phyloP scores from a whole-genome alignment of 1,140 invertebrate species.

The Batillaria attramentaria region DNA sequence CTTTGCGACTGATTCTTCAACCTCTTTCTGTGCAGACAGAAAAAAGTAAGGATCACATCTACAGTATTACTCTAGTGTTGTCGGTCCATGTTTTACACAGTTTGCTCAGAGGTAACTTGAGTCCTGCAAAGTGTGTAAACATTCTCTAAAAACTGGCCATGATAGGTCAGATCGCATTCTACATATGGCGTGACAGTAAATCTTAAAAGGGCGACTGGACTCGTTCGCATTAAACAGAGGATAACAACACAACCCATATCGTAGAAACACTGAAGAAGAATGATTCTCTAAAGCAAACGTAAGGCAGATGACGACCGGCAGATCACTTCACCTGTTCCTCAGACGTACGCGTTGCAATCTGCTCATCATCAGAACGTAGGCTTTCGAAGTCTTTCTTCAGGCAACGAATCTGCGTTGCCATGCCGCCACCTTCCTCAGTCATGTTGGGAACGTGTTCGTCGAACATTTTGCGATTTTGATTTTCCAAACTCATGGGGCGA shows the following conservation, averaged over 20 bases:
- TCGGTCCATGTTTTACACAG: too few relatives aligned
- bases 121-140: too few relatives aligned
- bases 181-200: neutral
- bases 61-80: neutral
- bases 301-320: neutral
- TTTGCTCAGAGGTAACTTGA: too few relatives aligned
- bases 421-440: neutral
- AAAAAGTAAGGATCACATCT: neutral
- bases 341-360: neutral
- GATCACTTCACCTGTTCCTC: neutral
- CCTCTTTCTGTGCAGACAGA: conserved; percentile 69
- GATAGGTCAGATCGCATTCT: neutral
- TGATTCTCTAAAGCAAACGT: neutral
- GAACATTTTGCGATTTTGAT: neutral
- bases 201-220: neutral
- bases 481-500: neutral
- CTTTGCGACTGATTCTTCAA: conserved; percentile 79
- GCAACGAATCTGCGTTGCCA: neutral
- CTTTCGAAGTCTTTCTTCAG: conserved; percentile 1
- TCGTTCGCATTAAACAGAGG: neutral
- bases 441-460: neutral
- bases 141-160: neutral
- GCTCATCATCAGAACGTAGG: conserved; percentile 2
- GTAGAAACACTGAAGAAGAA: neutral
- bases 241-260: neutral